phyloP scores from a whole-genome alignment of 2,113 vertebrate genomes.

The Pipa parva region DNA sequence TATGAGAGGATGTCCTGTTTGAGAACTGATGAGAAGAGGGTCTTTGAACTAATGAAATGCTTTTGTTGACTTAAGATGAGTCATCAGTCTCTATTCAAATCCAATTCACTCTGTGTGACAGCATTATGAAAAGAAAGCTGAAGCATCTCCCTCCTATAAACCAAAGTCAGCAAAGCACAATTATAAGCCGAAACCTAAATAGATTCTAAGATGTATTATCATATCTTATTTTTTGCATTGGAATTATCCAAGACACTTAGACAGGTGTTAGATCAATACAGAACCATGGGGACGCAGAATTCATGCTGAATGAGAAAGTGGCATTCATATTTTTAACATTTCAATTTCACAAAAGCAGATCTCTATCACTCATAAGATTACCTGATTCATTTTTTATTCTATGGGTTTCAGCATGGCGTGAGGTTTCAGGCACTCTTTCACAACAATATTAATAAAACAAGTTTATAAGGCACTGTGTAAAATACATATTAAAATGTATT shows the following conservation, averaged over 20 bases:
- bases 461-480: background rate
- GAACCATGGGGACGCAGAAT: background rate
- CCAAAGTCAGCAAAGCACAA: background rate
- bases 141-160: background rate
- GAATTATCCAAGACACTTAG: background rate
- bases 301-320: background rate
- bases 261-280: background rate
- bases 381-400: background rate
- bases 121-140: background rate
- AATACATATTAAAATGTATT: constrained; percentile 27
- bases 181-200: background rate
- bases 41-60: background rate
- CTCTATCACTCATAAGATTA: background rate
- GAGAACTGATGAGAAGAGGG: background rate
- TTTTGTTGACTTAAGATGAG: background rate
- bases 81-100: background rate
- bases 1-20: background rate
- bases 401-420: background rate
- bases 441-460: constrained; percentile 1
- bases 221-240: background rate
- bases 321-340: background rate
- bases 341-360: background rate
- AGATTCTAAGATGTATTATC: background rate
- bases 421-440: background rate
- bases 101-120: background rate